These are phyloP conservation scores for Scaptomyza hsui DNA, from an alignment of 1,140 invertebrate genomes.

Conservation along the genomic window DNA sequence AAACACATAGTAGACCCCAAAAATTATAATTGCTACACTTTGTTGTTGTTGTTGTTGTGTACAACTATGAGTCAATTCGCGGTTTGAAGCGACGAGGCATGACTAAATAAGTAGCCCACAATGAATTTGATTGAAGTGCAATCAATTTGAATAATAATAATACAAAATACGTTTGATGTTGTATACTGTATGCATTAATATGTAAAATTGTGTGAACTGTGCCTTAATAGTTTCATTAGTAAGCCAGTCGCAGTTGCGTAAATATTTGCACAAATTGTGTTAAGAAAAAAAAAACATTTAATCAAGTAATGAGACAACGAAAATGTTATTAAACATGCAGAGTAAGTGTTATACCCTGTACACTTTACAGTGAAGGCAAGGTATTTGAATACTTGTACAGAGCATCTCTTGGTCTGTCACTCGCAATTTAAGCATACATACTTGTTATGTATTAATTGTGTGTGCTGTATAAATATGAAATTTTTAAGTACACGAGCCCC, in stretches of 20 bases:
- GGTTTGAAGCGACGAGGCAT: neutral
- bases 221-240: conserved; percentile 21
- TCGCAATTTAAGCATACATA: neutral
- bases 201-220: neutral
- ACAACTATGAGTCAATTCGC: conserved; percentile 24
- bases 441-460: conserved; percentile 10
- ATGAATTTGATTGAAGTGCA: conserved; percentile 8
- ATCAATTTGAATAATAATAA: conserved; percentile 16
- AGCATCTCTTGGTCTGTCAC: neutral
- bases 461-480: conserved; percentile 21
- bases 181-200: too few species aligned
- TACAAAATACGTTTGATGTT: neutral
- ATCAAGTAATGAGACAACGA: conserved; percentile 34
- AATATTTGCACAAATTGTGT: conserved; percentile 63
- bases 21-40: conserved; percentile 9
- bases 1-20: neutral
- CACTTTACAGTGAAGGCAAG: neutral
- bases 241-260: conserved; percentile 40
- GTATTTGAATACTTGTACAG: too few species aligned
- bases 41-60: too few species aligned
- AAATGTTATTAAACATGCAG: conserved; percentile 33
- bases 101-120: conserved; percentile 9
- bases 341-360: conserved; percentile 21
- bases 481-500: conserved; percentile 30
- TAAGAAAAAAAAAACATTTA: neutral